Evolutionary conservation across 2,113 vertebrate genomes (phyloP).

Genomic region (Lasiurus cinereus): DNA sequence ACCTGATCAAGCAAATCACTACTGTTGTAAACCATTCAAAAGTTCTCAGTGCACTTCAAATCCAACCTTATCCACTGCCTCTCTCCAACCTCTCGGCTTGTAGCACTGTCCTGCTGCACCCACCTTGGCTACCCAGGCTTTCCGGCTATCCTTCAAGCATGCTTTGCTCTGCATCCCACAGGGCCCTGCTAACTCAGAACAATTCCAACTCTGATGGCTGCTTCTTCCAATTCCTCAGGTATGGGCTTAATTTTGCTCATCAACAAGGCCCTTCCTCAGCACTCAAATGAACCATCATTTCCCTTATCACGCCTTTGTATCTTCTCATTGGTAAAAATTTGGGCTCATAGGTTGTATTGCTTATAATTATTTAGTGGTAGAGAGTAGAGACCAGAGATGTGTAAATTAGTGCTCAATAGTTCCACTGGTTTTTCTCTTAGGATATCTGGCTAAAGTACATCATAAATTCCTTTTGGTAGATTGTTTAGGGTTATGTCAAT

Average conservation of each 20-base stretch:
- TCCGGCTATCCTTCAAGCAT: background rate
- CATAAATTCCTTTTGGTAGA: background rate
- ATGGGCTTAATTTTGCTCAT: background rate
- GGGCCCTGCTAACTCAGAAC: background rate
- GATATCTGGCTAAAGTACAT: background rate
- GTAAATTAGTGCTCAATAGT: background rate
- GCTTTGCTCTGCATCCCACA: fast-evolving
- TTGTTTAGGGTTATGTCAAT: background rate
- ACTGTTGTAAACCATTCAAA: background rate
- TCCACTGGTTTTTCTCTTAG: background rate
- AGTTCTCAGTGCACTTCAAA: background rate
- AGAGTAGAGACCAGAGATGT: background rate
- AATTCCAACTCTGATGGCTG: fast-evolving
- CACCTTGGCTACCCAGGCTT: background rate
- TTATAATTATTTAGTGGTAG: background rate
- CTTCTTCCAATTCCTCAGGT: too few relatives aligned
- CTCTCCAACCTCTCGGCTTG: fast-evolving
- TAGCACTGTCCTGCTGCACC: too few relatives aligned
- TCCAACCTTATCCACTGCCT: background rate
- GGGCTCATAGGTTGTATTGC: fast-evolving
- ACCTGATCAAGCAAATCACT: background rate
- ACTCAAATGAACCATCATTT: too few relatives aligned
- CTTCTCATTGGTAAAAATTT: background rate
- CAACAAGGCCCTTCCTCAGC: background rate
- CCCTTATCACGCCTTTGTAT: background rate